phyloP scores from a whole-genome alignment of 2,888 invertebrate genomes.

The Caenorhabditis sp. region DNA sequence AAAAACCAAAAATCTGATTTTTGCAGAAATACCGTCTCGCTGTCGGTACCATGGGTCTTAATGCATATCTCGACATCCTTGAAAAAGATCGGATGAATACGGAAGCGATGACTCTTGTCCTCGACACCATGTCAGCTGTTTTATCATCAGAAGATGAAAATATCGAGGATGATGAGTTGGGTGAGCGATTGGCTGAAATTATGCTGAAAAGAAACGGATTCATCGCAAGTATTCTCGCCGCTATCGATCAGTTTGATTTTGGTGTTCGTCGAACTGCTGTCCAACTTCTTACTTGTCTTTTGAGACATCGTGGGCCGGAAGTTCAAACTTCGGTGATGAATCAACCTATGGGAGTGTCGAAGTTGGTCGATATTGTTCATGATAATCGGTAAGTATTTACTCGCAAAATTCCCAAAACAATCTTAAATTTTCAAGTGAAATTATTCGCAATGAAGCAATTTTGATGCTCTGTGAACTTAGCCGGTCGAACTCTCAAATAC shows the following conservation, averaged over 20 bases:
- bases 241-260: constrained; percentile 63
- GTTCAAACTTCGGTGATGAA: constrained; percentile 75
- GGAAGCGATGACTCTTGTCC: constrained; percentile 88
- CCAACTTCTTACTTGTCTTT: constrained; percentile 82
- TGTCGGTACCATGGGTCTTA: constrained; percentile 92
- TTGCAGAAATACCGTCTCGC: constrained; percentile 89
- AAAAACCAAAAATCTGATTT: too few species aligned
- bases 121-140: constrained; percentile 87
- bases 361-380: constrained; percentile 91
- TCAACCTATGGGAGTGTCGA: constrained; percentile 87
- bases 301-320: constrained; percentile 80
- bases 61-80: constrained; percentile 79
- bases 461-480: constrained; percentile 89
- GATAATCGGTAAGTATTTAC: constrained; percentile 87
- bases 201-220: constrained; percentile 59
- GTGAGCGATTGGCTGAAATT: constrained; percentile 74
- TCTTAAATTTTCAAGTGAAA: constrained; percentile 32
- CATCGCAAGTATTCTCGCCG: constrained; percentile 57
- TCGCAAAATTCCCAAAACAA: constrained; percentile 3
- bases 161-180: constrained; percentile 72
- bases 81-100: constrained; percentile 87
- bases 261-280: constrained; percentile 56
- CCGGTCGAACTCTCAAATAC: constrained; percentile 88
- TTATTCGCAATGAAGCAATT: constrained; percentile 77
- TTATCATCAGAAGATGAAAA: constrained; percentile 77